Base-by-base conservation (phyloP, 2,797 vertebrate species). In the Lutra lutra region DNA sequence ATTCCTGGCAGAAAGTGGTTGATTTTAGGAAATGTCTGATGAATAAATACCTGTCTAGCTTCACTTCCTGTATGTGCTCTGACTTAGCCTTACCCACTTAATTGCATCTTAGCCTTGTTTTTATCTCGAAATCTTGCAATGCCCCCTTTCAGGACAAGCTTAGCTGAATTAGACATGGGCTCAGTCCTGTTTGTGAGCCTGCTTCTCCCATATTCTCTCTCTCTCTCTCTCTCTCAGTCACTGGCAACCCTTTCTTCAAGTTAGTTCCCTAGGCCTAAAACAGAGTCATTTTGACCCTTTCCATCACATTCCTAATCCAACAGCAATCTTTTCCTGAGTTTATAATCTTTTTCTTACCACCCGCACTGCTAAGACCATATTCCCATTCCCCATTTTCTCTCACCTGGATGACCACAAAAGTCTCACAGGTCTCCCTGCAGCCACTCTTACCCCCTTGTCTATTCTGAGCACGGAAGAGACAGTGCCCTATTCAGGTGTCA, bases 91-190 rank as follows among this genome's bases (percentile, higher is more conserved):
- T 93, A 46, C 32, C 35, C 78, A n/a, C 40, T 78, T 62, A 35
- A 72, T 46, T 56, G 17, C 1, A 7, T 89, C 43, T 93, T 48
- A 90, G 38, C 40, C 77, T 88, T 17, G 58, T 72, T 89, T 62
- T 91, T n/a, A 91, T 56, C n/a, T 84, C 80, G 87, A 83, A 12
- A 21, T 94, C 87, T 95, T 62, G 43, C 95, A 94, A 92, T 82
- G 38, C 5, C 56, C 6, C 58, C 66, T 82, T 95, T 87, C 35
- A 91, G 82, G 51, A 86, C 48, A 64, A 70, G 35, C 56, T 86
- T 27, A 48, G 86, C 54, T 95, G 75, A 83, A 79, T 56, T 89
- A 87, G 70, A 96, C 21, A 40, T 5, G 5, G 43, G 10, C 38
- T 84, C 56, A 48, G 51, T 20, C 70, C 68, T 62, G 15, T 10